Percentiles rank a stretch among this genome's conserved stretches.
Evolutionary conservation across 2,888 invertebrate genomes (phyloP).

Genomic region (Diogma glabrata): DNA sequence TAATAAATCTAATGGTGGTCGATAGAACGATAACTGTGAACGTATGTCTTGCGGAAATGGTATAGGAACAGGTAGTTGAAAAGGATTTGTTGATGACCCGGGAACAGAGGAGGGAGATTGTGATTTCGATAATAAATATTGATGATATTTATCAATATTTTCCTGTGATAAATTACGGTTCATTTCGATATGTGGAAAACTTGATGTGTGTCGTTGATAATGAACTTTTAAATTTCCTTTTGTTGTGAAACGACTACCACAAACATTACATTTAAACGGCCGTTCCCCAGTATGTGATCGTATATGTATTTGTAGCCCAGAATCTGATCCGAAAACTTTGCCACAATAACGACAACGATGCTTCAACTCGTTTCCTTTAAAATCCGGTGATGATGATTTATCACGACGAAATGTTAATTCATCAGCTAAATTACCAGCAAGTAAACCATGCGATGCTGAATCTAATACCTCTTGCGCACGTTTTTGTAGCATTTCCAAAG

Average conservation of each 20-base stretch:
- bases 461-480: slow-evolving; percentile 87
- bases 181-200: slow-evolving; percentile 86
- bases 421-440: slow-evolving; percentile 81
- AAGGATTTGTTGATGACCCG: slow-evolving; percentile 19
- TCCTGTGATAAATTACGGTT: slow-evolving; percentile 86
- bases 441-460: slow-evolving; percentile 82
- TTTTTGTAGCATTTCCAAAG: slow-evolving; percentile 83
- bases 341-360: slow-evolving; percentile 92
- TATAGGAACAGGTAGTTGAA: slow-evolving; percentile 25
- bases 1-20: slow-evolving; percentile 34
- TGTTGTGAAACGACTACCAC: slow-evolving; percentile 97
- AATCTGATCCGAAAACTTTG: slow-evolving; percentile 92
- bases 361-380: slow-evolving; percentile 66
- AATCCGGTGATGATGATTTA: slow-evolving; percentile 49
- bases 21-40: slow-evolving; percentile 29
- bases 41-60: slow-evolving; percentile 26
- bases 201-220: slow-evolving; percentile 90
- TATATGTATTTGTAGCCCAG: slow-evolving; percentile 94
- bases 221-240: slow-evolving; percentile 99
- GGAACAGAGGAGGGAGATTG: slow-evolving; percentile 1
- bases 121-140: slow-evolving; percentile 43
- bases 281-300: slow-evolving; percentile 96
- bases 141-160: slow-evolving; percentile 81
- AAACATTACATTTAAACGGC: slow-evolving; percentile 97
- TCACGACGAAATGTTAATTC: slow-evolving; percentile 70